Evolutionary conservation across 2,113 vertebrate genomes (phyloP), one percentile per base, ranked within the genome.

Genomic region (Corythoichthys intestinalis): DNA sequence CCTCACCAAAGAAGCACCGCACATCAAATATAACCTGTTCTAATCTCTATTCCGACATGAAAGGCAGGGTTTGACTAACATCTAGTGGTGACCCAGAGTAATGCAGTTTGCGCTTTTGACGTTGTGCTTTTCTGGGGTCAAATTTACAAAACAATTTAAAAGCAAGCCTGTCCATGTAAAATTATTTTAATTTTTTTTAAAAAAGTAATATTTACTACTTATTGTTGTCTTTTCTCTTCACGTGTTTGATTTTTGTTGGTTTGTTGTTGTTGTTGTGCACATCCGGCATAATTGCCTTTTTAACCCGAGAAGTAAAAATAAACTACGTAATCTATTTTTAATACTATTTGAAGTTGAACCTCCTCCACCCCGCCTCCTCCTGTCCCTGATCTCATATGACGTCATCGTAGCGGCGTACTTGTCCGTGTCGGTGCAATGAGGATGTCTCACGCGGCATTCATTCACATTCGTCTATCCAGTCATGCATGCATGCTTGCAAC

Each of bases 401-500:
- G 83, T 90, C 88, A 87, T 72, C 3, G 58, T 46, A 73, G 28
- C 47, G 37, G 48, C 39, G 72, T 71, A 38, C 76, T 73, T 65
- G 70, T 6, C 54, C n/a, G 17, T 71, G 53, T 61, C 69, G 12
- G 65, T 49, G 72, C 7, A n/a, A 50, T 38, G 15, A 58, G 56
- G 20, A 17, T 2, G 62, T 14, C 5, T 37, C 34, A 20, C 11
- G 14, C 4, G 4, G 13, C 11, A 37, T 37, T 6, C 34, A 57
- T 57, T 57, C 13, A 35, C 56, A 14, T 37, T 11, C 7, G 11
- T 12, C 7, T 41, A 44, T 8, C 41, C 39, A 11, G 12, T 3
- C 2, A 44, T 12, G 13, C 17, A 47, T 14, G 20, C 17, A 28
- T 8, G n/a, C 44, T 10, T 47, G 41, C 41, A 63, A n/a, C 39